phyloP scores from a whole-genome alignment of 1,140 invertebrate genomes.

The Babylonia areolata region DNA sequence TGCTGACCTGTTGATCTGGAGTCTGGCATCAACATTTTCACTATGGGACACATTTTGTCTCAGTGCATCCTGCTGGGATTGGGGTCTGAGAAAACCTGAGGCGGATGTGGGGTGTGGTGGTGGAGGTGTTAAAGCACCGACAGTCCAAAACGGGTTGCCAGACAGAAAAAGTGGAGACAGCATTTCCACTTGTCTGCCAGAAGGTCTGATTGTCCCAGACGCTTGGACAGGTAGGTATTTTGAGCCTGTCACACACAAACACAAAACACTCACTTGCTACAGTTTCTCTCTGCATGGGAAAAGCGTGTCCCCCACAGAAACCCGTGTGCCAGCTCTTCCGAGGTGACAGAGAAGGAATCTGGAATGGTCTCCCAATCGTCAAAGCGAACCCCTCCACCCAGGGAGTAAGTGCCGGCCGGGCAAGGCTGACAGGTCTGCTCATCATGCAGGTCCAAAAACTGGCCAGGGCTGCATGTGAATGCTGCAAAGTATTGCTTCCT shows the following conservation, averaged over 20 bases:
- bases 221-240: background rate
- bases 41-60: no score
- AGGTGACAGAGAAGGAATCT: slow-evolving; percentile 74
- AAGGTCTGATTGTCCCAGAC: no score
- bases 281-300: slow-evolving; percentile 51
- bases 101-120: no score
- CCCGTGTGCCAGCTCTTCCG: slow-evolving; percentile 72
- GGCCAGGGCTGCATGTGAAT: slow-evolving; percentile 78
- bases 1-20: no score
- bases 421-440: slow-evolving; percentile 77
- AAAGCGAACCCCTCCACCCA: slow-evolving; percentile 78
- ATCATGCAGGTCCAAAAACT: slow-evolving; percentile 76
- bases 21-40: no score
- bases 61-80: no score
- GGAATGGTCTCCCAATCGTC: slow-evolving; percentile 78
- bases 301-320: background rate
- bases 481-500: slow-evolving; percentile 48
- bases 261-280: slow-evolving; percentile 58
- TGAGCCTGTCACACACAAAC: background rate
- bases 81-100: no score
- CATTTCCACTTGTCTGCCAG: no score
- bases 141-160: no score
- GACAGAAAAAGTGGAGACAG: no score
- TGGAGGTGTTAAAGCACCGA: no score
- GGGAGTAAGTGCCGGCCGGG: slow-evolving; percentile 78